Percentiles rank a stretch among this genome's conserved stretches.
phyloP scores from a whole-genome alignment of 2,113 vertebrate genomes.

The Otus sunia region DNA sequence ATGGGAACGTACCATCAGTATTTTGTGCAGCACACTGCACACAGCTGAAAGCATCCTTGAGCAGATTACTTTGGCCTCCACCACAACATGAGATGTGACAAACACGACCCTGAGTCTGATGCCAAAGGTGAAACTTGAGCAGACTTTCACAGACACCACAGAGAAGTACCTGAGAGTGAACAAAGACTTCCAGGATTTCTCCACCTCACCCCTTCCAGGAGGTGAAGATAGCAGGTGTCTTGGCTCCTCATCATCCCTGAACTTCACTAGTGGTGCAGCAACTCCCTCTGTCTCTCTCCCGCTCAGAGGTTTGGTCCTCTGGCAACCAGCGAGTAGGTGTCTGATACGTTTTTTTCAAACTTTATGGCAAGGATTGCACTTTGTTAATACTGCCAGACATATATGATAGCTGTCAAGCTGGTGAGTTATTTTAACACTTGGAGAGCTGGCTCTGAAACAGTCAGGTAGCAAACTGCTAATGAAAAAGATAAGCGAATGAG shows the following conservation, averaged over 20 bases:
- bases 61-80: background rate
- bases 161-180: background rate
- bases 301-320: conserved; percentile 55
- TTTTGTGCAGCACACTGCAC: background rate
- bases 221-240: background rate
- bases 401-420: conserved; percentile 61
- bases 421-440: conserved; percentile 56
- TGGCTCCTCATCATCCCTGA: conserved; percentile 1
- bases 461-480: conserved; percentile 63
- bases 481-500: conserved; percentile 39
- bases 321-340: conserved; percentile 47
- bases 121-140: background rate
- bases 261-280: background rate
- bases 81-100: background rate
- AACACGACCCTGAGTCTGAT: background rate
- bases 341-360: conserved; percentile 49
- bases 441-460: conserved; percentile 56
- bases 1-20: background rate
- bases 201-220: background rate
- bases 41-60: background rate
- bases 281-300: conserved; percentile 43
- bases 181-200: background rate
- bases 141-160: background rate
- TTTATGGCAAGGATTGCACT: conserved; percentile 51
- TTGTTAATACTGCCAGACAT: conserved; percentile 63